Evolutionary conservation across 2,113 vertebrate genomes (phyloP).

Genomic region (Alethe diademata): DNA sequence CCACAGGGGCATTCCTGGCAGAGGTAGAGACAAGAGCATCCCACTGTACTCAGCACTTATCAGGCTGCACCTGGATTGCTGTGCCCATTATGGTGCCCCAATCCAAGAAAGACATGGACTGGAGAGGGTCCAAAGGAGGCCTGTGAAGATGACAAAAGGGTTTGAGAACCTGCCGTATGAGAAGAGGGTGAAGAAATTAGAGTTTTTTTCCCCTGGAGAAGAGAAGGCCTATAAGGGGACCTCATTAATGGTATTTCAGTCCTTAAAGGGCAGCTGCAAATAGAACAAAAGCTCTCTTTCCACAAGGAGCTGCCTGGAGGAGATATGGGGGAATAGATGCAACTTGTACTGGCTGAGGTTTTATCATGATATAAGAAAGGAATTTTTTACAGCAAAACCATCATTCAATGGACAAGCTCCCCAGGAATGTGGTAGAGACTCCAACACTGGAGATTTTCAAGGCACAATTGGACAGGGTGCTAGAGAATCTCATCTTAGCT

Average conservation of each 20-base stretch:
- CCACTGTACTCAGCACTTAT: background rate
- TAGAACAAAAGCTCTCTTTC: background rate
- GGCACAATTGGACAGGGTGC: background rate
- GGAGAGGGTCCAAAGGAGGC: background rate
- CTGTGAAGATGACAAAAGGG: background rate
- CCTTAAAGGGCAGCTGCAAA: background rate
- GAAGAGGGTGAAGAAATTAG: background rate
- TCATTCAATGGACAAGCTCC: background rate
- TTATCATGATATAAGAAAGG: background rate
- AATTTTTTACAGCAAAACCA: background rate
- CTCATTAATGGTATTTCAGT: background rate
- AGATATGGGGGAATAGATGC: rapidly evolving
- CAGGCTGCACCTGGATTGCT: background rate
- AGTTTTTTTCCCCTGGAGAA: background rate
- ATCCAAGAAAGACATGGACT: background rate
- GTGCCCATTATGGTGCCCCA: background rate
- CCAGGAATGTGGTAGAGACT: background rate
- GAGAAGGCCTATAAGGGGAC: background rate
- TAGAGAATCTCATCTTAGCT: background rate
- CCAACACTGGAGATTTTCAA: background rate
- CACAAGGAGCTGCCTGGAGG: background rate
- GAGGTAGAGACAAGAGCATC: background rate
- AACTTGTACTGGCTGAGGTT: background rate
- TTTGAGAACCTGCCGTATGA: background rate
- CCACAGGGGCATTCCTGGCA: background rate